Evolutionary conservation across 2,888 invertebrate species (phyloP).

Genomic region (Leptarthrus brevirostris): DNA sequence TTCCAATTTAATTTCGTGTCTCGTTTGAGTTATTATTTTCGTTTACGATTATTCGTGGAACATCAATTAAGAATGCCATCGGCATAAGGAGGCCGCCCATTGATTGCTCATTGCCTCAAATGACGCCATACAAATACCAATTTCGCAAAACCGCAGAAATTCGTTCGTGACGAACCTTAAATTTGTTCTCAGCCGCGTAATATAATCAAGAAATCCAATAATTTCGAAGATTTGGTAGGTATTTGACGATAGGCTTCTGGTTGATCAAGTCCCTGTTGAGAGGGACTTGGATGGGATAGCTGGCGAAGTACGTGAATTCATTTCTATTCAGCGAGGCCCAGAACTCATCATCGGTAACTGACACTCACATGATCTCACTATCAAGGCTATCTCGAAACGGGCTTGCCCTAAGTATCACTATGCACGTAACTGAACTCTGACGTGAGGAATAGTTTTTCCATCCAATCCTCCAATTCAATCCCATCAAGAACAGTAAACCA

Average conservation of each 20-base stretch:
- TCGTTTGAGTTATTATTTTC: neutral
- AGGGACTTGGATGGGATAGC: neutral
- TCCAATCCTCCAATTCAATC: slow-evolving; percentile 7
- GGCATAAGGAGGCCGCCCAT: neutral
- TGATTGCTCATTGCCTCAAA: neutral
- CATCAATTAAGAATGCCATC: slow-evolving; percentile 18
- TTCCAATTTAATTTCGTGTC: neutral
- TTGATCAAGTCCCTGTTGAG: slow-evolving; percentile 1
- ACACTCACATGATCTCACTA: slow-evolving; percentile 20
- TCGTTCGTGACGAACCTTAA: neutral
- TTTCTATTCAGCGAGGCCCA: slow-evolving; percentile 10
- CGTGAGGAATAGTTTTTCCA: neutral
- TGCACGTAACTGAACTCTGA: slow-evolving; percentile 29
- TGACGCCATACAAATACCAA: no score
- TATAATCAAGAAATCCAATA: slow-evolving; percentile 11
- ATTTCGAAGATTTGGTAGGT: neutral
- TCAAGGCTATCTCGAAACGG: slow-evolving; percentile 9
- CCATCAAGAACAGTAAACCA: slow-evolving; percentile 9
- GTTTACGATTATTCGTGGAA: slow-evolving; percentile 5
- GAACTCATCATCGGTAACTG: neutral
- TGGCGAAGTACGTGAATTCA: slow-evolving; percentile 31
- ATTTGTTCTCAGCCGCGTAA: slow-evolving; percentile 10
- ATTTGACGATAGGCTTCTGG: slow-evolving; percentile 6
- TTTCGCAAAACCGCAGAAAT: slow-evolving; percentile 25
- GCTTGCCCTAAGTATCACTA: slow-evolving; percentile 5